Evolutionary conservation across 2,797 vertebrate genomes (phyloP).

Genomic region (Helicolenus hilgendorfi): DNA sequence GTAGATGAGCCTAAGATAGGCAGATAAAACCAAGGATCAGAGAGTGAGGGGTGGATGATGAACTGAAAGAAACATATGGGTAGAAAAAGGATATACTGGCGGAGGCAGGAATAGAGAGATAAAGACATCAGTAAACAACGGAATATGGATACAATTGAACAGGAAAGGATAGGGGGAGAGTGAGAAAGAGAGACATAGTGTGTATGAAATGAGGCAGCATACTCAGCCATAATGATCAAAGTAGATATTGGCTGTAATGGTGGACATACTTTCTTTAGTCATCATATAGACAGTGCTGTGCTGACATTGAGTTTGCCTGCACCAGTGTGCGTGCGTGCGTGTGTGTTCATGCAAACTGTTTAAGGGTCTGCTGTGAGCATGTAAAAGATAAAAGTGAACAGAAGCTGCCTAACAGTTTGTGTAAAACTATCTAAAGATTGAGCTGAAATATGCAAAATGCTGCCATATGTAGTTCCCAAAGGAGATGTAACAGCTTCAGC

Average conservation of each 20-base stretch:
- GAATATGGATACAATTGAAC: background rate
- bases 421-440: background rate
- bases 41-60: slow-evolving; percentile 19
- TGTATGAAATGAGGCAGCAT: slow-evolving; percentile 5
- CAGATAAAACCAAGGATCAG: slow-evolving; percentile 51
- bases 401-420: background rate
- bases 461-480: background rate
- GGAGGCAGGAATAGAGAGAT: slow-evolving; percentile 1
- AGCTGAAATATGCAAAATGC: background rate
- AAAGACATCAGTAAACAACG: slow-evolving; percentile 31
- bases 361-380: background rate
- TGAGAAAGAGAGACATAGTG: background rate
- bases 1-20: slow-evolving; percentile 55
- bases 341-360: background rate
- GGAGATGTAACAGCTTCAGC: background rate
- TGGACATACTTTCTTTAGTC: background rate
- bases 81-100: background rate
- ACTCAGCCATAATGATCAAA: background rate
- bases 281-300: background rate
- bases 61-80: slow-evolving; percentile 34
- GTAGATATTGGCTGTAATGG: background rate
- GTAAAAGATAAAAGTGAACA: background rate
- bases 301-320: background rate
- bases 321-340: background rate
- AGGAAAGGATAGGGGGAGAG: background rate